These are phyloP conservation scores for Sweltsa coloradensis DNA, from an alignment of 1,140 invertebrate genomes.

Conservation along the genomic window DNA sequence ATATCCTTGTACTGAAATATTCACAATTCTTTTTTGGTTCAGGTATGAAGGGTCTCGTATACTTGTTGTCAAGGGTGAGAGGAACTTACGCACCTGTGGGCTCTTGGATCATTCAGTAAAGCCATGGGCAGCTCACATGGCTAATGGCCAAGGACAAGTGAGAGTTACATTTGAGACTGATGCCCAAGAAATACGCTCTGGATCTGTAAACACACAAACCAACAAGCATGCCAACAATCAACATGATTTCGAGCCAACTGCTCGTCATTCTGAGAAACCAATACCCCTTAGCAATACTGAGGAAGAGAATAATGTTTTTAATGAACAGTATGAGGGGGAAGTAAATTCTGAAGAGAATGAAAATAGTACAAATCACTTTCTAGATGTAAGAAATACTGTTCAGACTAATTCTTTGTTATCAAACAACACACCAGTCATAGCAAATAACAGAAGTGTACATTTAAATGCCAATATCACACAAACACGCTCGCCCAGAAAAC, in stretches of 20 bases:
- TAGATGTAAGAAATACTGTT: too few relatives aligned
- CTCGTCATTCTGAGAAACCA: too few relatives aligned
- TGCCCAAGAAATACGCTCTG: constrained; percentile 27
- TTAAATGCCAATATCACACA: too few relatives aligned
- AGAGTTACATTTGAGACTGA: constrained; percentile 53
- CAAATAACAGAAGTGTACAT: too few relatives aligned
- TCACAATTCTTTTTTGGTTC: too few relatives aligned
- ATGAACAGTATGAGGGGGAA: constrained; percentile 20
- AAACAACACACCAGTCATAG: too few relatives aligned
- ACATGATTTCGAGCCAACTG: too few relatives aligned
- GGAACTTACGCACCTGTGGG: constrained; percentile 59
- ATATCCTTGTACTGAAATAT: too few relatives aligned
- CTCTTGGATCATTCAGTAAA: constrained; percentile 48
- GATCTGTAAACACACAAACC: background rate
- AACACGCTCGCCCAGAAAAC: too few relatives aligned
- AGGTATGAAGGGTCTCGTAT: constrained; percentile 58
- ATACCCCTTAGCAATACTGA: too few relatives aligned
- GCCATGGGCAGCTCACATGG: constrained; percentile 32
- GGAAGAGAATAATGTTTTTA: background rate
- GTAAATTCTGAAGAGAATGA: constrained; percentile 29
- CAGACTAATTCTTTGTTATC: too few relatives aligned
- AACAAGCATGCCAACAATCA: too few relatives aligned
- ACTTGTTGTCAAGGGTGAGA: constrained; percentile 63
- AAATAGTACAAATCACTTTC: constrained; percentile 16
- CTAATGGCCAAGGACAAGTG: constrained; percentile 47